Percentiles rank a stretch among this genome's conserved stretches.
phyloP scores from a whole-genome alignment of 2,888 invertebrate species.

The Silvanus unidentatus region DNA sequence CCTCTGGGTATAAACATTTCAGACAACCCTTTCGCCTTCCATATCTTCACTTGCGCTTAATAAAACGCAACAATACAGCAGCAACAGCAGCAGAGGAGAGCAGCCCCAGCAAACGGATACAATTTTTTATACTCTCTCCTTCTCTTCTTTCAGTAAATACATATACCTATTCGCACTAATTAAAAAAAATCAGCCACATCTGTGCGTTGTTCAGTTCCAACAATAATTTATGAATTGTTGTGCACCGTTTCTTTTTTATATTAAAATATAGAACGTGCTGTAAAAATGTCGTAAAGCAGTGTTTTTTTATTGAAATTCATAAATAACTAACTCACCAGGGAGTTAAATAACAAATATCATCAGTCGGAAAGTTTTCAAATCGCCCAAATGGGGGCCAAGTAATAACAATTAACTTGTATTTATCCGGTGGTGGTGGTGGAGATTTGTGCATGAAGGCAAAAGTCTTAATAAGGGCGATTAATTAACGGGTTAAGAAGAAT shows the following conservation, averaged over 20 bases:
- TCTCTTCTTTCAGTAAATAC: slow-evolving; percentile 25
- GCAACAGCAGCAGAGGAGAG: too few species aligned
- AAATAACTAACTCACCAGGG: too few species aligned
- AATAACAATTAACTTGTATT: slow-evolving; percentile 3
- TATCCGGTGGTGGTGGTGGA: slow-evolving; percentile 3
- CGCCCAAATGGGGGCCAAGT: too few species aligned
- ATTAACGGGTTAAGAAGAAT: slow-evolving; percentile 21
- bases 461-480: slow-evolving; percentile 15
- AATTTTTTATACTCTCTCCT: too few species aligned
- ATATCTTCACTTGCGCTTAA: slow-evolving; percentile 13
- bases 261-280: too few species aligned
- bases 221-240: too few species aligned
- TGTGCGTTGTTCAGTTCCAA: slow-evolving; percentile 30
- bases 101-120: too few species aligned
- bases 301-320: too few species aligned
- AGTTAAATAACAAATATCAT: too few species aligned
- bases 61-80: slow-evolving; percentile 18
- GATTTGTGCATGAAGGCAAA: background rate
- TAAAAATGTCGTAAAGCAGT: too few species aligned
- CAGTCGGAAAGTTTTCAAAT: too few species aligned
- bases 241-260: background rate
- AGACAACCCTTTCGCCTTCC: slow-evolving; percentile 20
- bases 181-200: slow-evolving; percentile 41
- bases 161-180: slow-evolving; percentile 38
- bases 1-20: slow-evolving; percentile 21